phyloP scores from a whole-genome alignment of 2,797 vertebrate genomes.

The Malacoraja senta region DNA sequence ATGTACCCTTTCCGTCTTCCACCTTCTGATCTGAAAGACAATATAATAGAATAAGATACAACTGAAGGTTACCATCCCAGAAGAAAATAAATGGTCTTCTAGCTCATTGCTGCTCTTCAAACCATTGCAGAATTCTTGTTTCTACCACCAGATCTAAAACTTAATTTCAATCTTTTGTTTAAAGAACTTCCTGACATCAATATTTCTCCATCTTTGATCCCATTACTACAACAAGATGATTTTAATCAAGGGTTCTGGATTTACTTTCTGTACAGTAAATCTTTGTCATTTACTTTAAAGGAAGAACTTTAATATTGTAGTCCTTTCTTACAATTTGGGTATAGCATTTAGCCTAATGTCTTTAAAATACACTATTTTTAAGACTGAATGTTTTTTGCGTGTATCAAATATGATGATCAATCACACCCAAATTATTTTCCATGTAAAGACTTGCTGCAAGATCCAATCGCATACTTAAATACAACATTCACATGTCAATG shows the following conservation, averaged over 20 bases:
- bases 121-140: not conserved
- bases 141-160: not conserved
- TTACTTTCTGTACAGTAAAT: not conserved
- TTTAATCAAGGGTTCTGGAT: not conserved
- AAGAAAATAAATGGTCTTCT: not conserved
- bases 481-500: not conserved
- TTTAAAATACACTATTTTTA: not conserved
- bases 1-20: constrained; percentile 89
- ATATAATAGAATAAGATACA: not conserved
- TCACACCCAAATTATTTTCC: not conserved
- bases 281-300: not conserved
- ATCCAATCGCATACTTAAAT: not conserved
- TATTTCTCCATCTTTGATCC: not conserved
- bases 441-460: not conserved
- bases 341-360: not conserved
- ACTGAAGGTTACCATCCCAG: not conserved
- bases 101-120: not conserved
- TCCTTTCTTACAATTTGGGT: not conserved
- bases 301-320: not conserved
- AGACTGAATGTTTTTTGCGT: not conserved
- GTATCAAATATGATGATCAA: too few relatives aligned
- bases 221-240: not conserved
- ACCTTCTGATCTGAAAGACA: constrained; percentile 71
- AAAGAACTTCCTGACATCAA: not conserved
- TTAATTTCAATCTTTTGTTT: not conserved